Percentiles rank a stretch among this genome's conserved stretches.
These are phyloP conservation scores for Boloria selene DNA, from an alignment of 2,888 invertebrate genomes.

Conservation along the genomic window DNA sequence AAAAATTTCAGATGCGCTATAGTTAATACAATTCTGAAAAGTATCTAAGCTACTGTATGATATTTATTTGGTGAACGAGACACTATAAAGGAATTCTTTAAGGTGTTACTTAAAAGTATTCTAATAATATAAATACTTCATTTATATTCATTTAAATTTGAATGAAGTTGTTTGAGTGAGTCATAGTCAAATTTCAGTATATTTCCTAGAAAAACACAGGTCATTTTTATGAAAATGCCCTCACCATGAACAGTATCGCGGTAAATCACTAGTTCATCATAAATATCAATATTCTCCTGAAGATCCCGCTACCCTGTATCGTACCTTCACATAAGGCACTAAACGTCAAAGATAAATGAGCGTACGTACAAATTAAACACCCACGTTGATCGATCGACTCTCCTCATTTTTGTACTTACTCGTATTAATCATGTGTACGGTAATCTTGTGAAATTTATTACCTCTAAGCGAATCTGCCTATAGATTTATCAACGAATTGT, in stretches of 20 bases:
- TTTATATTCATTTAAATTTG: too few species aligned
- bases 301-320: conserved; percentile 50
- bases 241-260: not conserved
- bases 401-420: conserved; percentile 75
- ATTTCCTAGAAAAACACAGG: too few species aligned
- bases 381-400: conserved; percentile 77
- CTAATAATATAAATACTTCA: not conserved
- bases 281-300: conserved; percentile 27
- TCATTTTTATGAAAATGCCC: too few species aligned
- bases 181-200: too few species aligned
- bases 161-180: too few species aligned
- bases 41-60: too few species aligned
- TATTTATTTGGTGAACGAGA: too few species aligned
- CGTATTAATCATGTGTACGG: conserved; percentile 75
- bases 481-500: conserved; percentile 79
- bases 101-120: not conserved
- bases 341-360: conserved; percentile 75
- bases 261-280: not conserved
- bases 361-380: conserved; percentile 75
- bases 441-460: conserved; percentile 81
- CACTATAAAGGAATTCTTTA: too few species aligned
- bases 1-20: too few species aligned
- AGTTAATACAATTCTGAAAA: too few species aligned
- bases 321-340: conserved; percentile 59
- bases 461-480: conserved; percentile 78